These are phyloP conservation scores for Drosophila putrida DNA, from an alignment of 2,888 invertebrate genomes.

Conservation along the genomic window DNA sequence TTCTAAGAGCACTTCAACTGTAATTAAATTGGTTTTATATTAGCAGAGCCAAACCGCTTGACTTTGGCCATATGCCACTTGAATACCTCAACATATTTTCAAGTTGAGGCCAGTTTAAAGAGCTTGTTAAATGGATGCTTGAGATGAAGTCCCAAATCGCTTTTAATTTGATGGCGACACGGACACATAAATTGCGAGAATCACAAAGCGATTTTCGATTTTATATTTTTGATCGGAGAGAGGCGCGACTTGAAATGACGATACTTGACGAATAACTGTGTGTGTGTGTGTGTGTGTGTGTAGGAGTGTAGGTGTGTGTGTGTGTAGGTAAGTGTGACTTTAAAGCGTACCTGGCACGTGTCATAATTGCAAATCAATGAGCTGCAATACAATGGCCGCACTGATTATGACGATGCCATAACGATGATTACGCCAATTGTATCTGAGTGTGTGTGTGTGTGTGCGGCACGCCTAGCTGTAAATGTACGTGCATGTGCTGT, in stretches of 20 bases:
- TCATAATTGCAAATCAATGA: constrained; percentile 80
- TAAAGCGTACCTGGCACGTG: constrained; percentile 64
- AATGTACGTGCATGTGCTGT: constrained; percentile 31
- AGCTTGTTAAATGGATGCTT: constrained; percentile 38
- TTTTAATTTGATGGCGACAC: constrained; percentile 41
- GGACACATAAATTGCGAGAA: constrained; percentile 20
- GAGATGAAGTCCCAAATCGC: constrained; percentile 25
- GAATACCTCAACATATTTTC: background rate
- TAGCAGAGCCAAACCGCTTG: background rate
- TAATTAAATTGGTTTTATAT: background rate
- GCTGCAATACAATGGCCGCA: constrained; percentile 72
- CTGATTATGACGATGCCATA: constrained; percentile 76
- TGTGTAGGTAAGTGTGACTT: constrained; percentile 20
- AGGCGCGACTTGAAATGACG: constrained; percentile 12
- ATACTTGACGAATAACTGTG: background rate
- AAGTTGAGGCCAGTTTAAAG: constrained; percentile 9
- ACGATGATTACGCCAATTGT: constrained; percentile 80
- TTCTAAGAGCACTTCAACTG: background rate
- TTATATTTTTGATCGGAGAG: background rate
- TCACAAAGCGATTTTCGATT: constrained; percentile 8
- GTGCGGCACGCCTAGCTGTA: constrained; percentile 22
- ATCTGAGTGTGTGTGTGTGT: constrained; percentile 28
- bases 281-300: background rate
- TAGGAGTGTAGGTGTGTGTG: constrained; percentile 14
- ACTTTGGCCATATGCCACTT: constrained; percentile 1